Base-by-base conservation (phyloP, 2,888 invertebrate genomes). In the Tachystola acroxantha region DNA sequence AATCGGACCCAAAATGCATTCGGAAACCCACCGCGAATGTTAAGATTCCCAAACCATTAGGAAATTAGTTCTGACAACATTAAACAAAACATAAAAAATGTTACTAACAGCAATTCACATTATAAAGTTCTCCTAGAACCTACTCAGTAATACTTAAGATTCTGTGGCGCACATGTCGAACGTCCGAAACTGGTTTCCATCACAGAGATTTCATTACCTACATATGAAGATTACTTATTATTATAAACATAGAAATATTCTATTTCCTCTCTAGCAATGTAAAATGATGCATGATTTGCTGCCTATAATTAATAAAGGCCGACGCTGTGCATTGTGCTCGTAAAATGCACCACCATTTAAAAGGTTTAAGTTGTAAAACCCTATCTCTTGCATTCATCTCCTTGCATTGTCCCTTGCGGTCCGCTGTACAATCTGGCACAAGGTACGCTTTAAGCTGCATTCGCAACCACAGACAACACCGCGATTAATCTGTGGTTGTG, bases 1-100 rank as follows among this genome's bases (percentile, higher is more conserved):
- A 71, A 70, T 73, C 75, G 71, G 76, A 75, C 66, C 75, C 73
- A 77, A 74, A 72, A 74, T 72, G 71, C 68, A 67, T 73, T 74
- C 53, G 66, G 76, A 73, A 78, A 76, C 69, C 70, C 50, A 56
- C 50, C 44, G 55, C 56, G 53, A 63, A 68, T 61, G 55, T 59
- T 65, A 57, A 63, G 71, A 73, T 73, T 81, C 67, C 77, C 69
- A 76, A 79, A 75, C 71, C 71, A 70, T 73, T 64, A 73, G 66
- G 64, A 74, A 78, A 79, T 84, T 82, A 84, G 79, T 84, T 79
- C 60, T 65, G 74, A 80, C 79, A 81, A 81, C 79, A 78, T 82
- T 77, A 77, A 81, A 81, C 74, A 79, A 79, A 81, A 81, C 73
- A 77, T 73, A 72, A 73, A 47, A 74, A 72, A 76, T 72, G 75